Evolutionary conservation across 1,140 invertebrate genomes (phyloP), one percentile per base, ranked within the genome.

Genomic region (Hermetia illucens): DNA sequence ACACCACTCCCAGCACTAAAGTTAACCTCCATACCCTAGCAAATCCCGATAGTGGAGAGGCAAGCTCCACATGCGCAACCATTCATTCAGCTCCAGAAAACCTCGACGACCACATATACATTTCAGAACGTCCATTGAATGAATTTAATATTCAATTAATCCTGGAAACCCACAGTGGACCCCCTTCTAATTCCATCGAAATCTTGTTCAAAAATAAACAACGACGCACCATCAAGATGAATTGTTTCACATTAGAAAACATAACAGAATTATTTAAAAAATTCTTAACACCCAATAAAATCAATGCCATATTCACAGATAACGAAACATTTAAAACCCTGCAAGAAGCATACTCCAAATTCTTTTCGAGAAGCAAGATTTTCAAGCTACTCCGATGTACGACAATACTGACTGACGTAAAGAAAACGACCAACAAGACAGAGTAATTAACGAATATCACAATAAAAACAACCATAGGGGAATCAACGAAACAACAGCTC

Each of bases 401-500:
- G 12, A 12, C 34, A 15, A 41, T 46, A 22, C 44, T 55, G 19
- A 48, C 43, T 18, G 43, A 51, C 31, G 40, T 59, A 16, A 46
- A 36, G 46, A 44, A 15, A 35, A 38, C 24, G 40, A 34, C 6
- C 48, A 57, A 34, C 49, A 53, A 46, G 27, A 21, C 16, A 41
- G 53, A 37, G 5, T 52, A 27, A 54, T 62, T 27, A 33, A 44
- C 30, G 44, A 51, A 25, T 58, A 58, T 39, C 52, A 54, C 40
- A 45, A 56, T 51, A 51, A 49, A 6, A 54, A 49, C 2, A 42
- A 42, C 18, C 57, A 61, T 39, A 41, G 54, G 30, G 55, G 55
- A 25, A 56, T 53, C 21, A 44, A 51, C 3, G 58, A 62, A 53
- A 61, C 49, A 0, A 44, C 43, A 30, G 51, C 50, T 45, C 47